phyloP scores from a whole-genome alignment of 2,797 vertebrate genomes.

The Danionella dracula region DNA sequence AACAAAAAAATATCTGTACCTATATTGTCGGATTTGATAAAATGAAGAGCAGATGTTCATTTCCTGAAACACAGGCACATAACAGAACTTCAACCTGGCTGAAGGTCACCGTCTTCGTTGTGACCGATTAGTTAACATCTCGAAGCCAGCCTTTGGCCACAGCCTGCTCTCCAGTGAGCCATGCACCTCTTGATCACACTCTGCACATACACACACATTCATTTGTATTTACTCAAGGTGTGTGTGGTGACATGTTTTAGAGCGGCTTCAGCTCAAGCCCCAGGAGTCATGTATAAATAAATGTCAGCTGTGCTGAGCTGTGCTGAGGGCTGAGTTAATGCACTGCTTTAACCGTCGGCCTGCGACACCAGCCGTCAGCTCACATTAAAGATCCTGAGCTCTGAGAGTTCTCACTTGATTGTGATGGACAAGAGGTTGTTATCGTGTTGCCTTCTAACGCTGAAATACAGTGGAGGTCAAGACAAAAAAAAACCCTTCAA shows the following conservation, averaged over 20 bases:
- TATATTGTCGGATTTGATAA: no score
- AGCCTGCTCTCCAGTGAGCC: constrained; percentile 5
- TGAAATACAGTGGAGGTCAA: constrained; percentile 56
- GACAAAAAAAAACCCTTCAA: constrained; percentile 36
- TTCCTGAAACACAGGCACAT: background rate
- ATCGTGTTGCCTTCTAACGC: constrained; percentile 57
- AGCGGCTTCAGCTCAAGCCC: constrained; percentile 53
- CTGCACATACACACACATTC: background rate
- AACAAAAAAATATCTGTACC: no score
- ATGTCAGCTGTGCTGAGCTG: constrained; percentile 58
- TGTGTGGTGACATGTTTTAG: constrained; percentile 49
- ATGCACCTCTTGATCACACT: constrained; percentile 23
- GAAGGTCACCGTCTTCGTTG: constrained; percentile 14
- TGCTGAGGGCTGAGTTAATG: constrained; percentile 62
- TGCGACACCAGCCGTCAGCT: constrained; percentile 61
- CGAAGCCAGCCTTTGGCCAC: background rate
- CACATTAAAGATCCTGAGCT: constrained; percentile 57
- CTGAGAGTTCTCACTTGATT: constrained; percentile 58
- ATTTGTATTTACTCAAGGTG: constrained; percentile 28
- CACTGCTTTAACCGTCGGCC: constrained; percentile 64
- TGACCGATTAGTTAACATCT: constrained; percentile 13
- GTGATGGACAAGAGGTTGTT: constrained; percentile 65
- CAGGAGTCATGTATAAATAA: constrained; percentile 60
- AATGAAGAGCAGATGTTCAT: no score
- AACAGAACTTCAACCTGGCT: background rate